Percentiles rank a stretch among this genome's conserved stretches.
These are phyloP conservation scores for Fissipunctia ypsillon DNA, from an alignment of 2,888 invertebrate species.

Conservation along the genomic window DNA sequence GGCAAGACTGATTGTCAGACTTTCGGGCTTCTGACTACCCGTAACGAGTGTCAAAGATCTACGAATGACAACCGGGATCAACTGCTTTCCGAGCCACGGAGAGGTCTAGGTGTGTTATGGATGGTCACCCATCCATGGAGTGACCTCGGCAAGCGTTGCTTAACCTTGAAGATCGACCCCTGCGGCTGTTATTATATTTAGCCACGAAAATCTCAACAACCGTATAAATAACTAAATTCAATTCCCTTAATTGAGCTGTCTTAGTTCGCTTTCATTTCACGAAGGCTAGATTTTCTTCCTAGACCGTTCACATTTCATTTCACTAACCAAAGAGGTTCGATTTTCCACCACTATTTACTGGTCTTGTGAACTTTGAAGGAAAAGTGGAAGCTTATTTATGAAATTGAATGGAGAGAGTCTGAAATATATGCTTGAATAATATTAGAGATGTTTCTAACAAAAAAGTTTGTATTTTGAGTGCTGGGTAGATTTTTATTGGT, in stretches of 20 bases:
- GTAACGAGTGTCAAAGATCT: too few relatives aligned
- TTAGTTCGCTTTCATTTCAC: slow-evolving; percentile 13
- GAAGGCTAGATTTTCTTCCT: neutral
- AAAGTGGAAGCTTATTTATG: slow-evolving; percentile 12
- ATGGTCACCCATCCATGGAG: too few relatives aligned
- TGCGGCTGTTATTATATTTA: too few relatives aligned
- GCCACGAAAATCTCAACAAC: too few relatives aligned
- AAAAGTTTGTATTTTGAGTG: neutral
- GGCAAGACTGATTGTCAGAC: too few relatives aligned
- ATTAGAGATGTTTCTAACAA: too few relatives aligned
- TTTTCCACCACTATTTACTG: slow-evolving; percentile 20
- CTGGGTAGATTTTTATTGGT: neutral
- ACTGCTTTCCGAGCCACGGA: too few relatives aligned
- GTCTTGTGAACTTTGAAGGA: slow-evolving; percentile 17
- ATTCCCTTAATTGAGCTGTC: slow-evolving; percentile 42
- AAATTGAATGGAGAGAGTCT: slow-evolving; percentile 1
- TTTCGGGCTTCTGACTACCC: too few relatives aligned
- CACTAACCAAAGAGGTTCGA: slow-evolving; percentile 12
- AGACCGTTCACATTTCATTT: slow-evolving; percentile 28
- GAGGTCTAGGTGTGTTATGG: too few relatives aligned
- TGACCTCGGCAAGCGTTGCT: too few relatives aligned
- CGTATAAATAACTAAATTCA: slow-evolving; percentile 15
- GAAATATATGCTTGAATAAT: slow-evolving; percentile 18
- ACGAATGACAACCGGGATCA: too few relatives aligned
- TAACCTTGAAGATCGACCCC: too few relatives aligned